These are phyloP conservation scores for Eucidaris tribuloides DNA, from an alignment of 35 echinoderm and acorn worm genomes.

Conservation along the genomic window DNA sequence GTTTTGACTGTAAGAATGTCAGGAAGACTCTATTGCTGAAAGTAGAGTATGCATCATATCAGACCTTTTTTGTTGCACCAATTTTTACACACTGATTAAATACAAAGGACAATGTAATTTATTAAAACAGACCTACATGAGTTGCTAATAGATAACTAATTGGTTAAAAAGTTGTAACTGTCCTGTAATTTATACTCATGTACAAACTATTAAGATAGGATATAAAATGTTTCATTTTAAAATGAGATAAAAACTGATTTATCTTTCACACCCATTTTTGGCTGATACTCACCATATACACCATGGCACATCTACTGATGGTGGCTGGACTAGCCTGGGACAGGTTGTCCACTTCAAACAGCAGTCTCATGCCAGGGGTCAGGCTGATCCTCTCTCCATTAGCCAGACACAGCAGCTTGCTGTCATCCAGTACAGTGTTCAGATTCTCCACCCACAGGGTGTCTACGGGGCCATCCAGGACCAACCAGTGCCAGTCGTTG, in stretches of 20 bases:
- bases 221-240: neutral
- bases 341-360: conserved; percentile 98
- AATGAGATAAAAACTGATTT: neutral
- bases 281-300: conserved; percentile 86
- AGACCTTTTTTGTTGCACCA: too few species aligned
- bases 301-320: conserved; percentile 99
- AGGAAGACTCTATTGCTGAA: too few species aligned
- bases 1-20: too few species aligned
- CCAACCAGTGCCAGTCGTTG: conserved; percentile 88
- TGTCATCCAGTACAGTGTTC: conserved; percentile 93
- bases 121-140: too few species aligned
- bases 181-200: too few species aligned
- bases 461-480: conserved; percentile 94
- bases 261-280: too few species aligned
- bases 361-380: conserved; percentile 81
- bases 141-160: too few species aligned
- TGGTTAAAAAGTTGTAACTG: too few species aligned
- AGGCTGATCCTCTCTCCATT: conserved; percentile 94
- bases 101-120: too few species aligned
- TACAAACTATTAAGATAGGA: too few species aligned
- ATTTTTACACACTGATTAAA: too few species aligned
- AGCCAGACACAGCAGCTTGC: conserved; percentile 88
- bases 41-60: too few species aligned
- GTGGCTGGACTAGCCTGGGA: conserved; percentile 99
- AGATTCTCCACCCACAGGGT: conserved; percentile 98